Conservation (phyloP, 1,140 invertebrate species). For the Nephila pilipes region DNA sequence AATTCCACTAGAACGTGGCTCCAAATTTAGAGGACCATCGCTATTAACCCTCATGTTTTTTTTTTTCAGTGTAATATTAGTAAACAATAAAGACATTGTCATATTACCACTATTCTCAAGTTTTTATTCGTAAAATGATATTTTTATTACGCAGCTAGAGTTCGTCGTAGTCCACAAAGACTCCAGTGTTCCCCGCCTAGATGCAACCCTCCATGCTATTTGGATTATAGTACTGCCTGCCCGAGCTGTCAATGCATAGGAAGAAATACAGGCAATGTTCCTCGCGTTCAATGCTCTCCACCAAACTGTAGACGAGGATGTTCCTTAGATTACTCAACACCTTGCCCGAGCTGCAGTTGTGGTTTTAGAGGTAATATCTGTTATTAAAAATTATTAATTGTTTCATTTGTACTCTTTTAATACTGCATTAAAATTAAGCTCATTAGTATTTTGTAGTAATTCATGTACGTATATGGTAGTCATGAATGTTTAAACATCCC, state of each 20-base stretch:
- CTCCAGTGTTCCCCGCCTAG: neutral
- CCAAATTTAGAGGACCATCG: too few species aligned
- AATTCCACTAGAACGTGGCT: too few species aligned
- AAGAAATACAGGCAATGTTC: neutral
- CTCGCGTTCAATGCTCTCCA: neutral
- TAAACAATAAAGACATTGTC: too few species aligned
- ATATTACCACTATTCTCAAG: too few species aligned
- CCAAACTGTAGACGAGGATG: conserved; percentile 7
- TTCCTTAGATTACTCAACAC: neutral
- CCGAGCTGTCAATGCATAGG: neutral
- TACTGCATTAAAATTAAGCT: too few species aligned
- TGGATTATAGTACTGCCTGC: neutral
- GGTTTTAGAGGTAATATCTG: neutral
- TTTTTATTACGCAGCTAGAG: neutral
- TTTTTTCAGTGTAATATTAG: too few species aligned
- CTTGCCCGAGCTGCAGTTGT: conserved; percentile 45
- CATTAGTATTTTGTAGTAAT: too few species aligned
- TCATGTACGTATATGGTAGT: neutral
- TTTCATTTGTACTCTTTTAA: too few species aligned
- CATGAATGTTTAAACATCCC: neutral
- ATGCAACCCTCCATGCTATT: neutral
- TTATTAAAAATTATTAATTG: too few species aligned
- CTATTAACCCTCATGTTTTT: too few species aligned
- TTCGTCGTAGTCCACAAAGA: neutral
- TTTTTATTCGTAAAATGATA: too few species aligned